Percentiles rank a stretch among this genome's conserved stretches.
Conservation (phyloP, 2,888 invertebrate species). For the Phrixothrix hirtus region DNA sequence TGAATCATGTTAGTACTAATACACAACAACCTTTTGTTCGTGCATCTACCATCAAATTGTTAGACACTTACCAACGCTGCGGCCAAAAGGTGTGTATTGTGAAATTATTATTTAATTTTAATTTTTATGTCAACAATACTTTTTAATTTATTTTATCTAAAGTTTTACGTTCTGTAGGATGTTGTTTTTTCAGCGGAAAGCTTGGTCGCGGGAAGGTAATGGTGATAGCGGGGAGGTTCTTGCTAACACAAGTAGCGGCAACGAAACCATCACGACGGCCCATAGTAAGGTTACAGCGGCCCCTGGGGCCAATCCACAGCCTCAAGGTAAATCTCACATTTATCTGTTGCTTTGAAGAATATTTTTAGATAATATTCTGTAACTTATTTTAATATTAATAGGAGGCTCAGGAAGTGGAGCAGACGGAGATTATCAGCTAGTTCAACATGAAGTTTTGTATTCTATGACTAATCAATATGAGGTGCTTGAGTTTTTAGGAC, state of each 20-base stretch:
- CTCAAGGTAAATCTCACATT: slow-evolving; percentile 53
- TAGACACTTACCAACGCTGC: slow-evolving; percentile 70
- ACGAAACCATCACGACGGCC: slow-evolving; percentile 73
- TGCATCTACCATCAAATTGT: slow-evolving; percentile 68
- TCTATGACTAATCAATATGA: slow-evolving; percentile 95
- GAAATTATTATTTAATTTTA: neutral
- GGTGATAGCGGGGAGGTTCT: slow-evolving; percentile 60
- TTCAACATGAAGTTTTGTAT: slow-evolving; percentile 97
- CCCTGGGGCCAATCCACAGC: slow-evolving; percentile 73
- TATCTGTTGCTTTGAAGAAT: slow-evolving; percentile 28
- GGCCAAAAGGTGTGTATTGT: slow-evolving; percentile 62
- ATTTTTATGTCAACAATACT: too few relatives aligned
- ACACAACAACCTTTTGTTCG: slow-evolving; percentile 64
- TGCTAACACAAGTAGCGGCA: slow-evolving; percentile 53
- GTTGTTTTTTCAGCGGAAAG: slow-evolving; percentile 60
- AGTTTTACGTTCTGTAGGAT: neutral
- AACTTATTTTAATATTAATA: slow-evolving; percentile 45
- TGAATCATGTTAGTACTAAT: slow-evolving; percentile 46
- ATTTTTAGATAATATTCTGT: too few relatives aligned
- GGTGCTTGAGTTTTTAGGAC: slow-evolving; percentile 98
- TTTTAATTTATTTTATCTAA: too few relatives aligned
- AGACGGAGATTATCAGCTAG: slow-evolving; percentile 98
- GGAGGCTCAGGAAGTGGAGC: slow-evolving; percentile 80
- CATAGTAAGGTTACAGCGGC: slow-evolving; percentile 82
- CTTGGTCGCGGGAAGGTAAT: slow-evolving; percentile 67